Base-by-base conservation (phyloP, 2,888 invertebrate species). In the Zaprionus bogoriensis region DNA sequence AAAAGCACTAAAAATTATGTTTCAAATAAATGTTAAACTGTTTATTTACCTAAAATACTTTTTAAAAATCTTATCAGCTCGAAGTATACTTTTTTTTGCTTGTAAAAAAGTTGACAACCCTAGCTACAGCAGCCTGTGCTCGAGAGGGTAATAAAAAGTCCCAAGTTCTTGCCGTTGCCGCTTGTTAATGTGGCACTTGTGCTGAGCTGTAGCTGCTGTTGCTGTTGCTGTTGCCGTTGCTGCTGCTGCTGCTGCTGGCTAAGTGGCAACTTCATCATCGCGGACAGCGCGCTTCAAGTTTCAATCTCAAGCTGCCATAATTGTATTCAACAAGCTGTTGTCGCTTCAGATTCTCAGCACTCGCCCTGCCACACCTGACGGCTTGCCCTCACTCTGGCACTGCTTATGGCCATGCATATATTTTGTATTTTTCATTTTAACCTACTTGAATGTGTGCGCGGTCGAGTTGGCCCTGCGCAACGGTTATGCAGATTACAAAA, bases 261-360 rank as follows among this genome's bases (percentile, higher is more conserved):
- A 82, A 80, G 82, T 82, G 78, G 81, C 78, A 80, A 74, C 78
- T 74, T 80, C 80, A 80, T 81, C 80, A 81, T 81, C 80, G 66
- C 72, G 61, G 67, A 61, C 70, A 71, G 57, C 51, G 66, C 59
- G 70, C 64, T 63, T 70, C 64, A 74, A 75, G 74, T 74, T 77
- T 77, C 80, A 81, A 80, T 78, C 80, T 81, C 67, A 69, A 69
- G 65, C 72, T 64, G 67, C 66, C 78, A 83, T 82, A 82, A 82
- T 82, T 82, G 74, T 80, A 81, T 81, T 83, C 83, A 82, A 82
- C 81, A 82, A 82, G 83, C 81, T 82, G 81, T 78, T 78, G 81
- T 83, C 77, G 83, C 80, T 68, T 63, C 74, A 76, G 67, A 69
- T 70, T 67, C 60, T 45, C 51, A 32, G 14, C 25, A 19, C 27